Base-by-base conservation (phyloP, 2,888 invertebrate species). In the Metopia argyrocephala region DNA sequence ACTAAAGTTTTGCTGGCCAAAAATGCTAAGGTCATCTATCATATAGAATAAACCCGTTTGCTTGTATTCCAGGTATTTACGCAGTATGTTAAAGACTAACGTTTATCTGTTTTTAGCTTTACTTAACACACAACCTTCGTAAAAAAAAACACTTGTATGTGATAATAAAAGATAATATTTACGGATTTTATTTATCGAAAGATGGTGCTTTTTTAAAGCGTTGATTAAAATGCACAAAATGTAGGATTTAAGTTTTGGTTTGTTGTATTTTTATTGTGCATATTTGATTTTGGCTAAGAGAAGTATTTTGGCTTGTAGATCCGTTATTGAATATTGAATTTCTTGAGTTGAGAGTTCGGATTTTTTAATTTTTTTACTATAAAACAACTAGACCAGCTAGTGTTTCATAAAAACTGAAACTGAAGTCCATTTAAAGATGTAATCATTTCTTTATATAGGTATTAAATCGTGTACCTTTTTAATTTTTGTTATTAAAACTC, bases 291-390 rank as follows among this genome's bases (percentile, higher is more conserved):
- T 61, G 65, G 69, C 64, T 48, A 76, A 81, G 74, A 74, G 59
- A 78, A 78, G 76, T 81, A 74, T 74, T 69, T 81, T 38, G 65
- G 80, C 70, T 78, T 81, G 69, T 48, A 65, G 74, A 78, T 78
- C 68, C 38, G 12, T 38, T 62, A n/a, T 27, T 25, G 27, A 15
- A 6, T 21, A 31, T 64, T 56, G 9, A 46, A 18, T 71, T n/a
- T n/a, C n/a, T n/a, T 52, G 48, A 50, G n/a, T 21, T 69, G 38
- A 38, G 38, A 12, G 23, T n/a, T n/a, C n/a, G 5, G 25, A 15
- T 23, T 62, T 69, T 20, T 66, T 28, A 5, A 27, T 38, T 50
- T 57, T 73, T 45, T 46, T 25, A 46, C 12, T 25, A 50, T 70
- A 57, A 45, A 46, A 70, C 21, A 38, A 38, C 79, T 79, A 79